Base-by-base conservation (phyloP, 2,113 vertebrate genomes). In the Tachysurus vachellii region DNA sequence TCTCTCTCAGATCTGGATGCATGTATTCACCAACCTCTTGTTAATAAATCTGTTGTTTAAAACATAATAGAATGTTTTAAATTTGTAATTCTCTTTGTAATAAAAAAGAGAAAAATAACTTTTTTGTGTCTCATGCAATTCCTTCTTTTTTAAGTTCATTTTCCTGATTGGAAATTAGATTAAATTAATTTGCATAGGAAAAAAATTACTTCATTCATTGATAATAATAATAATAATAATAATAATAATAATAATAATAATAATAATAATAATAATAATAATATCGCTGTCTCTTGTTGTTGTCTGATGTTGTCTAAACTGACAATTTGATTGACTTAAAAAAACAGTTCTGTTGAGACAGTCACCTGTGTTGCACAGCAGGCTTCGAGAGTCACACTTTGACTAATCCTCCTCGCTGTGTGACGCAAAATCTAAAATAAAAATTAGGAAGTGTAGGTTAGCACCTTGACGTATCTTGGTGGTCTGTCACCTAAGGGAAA, bases 381-480 rank as follows among this genome's bases (percentile, higher is more conserved):
- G 31, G 26, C 42, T 62, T 47, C 9, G n/a, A 28, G 26, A 66
- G 42, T 70, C 71, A 6, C 50, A 44, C 16, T 23, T 54, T 79
- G 50, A 54, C 47, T 31, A 47, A 64, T 12, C 53, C 82, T 71
- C 47, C 70, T 64, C 79, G 83, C 1, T 28, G 28, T 4, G 21
- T 31, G 75, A 85, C 9, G 44, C 81, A 79, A 82, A 83, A 85
- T 28, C 73, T 80, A 54, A 86, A 87, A 87, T 54, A 84, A 87
- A 88, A 88, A 83, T 88, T 84, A 90, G 88, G 89, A 90, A 90
- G 87, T 87, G 75, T 53, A 75, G 57, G 83, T 81, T 83, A 87
- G 71, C 47, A 31, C 42, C 50, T 53, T 61, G 62, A 53, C 64
- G n/a, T 83, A 11, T 85, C 61, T 89, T 19, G 5, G 76, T 50